Percentiles rank a stretch among this genome's conserved stretches.
Evolutionary conservation across 2,797 vertebrate genomes (phyloP).

Genomic region (Limosa lapponica): DNA sequence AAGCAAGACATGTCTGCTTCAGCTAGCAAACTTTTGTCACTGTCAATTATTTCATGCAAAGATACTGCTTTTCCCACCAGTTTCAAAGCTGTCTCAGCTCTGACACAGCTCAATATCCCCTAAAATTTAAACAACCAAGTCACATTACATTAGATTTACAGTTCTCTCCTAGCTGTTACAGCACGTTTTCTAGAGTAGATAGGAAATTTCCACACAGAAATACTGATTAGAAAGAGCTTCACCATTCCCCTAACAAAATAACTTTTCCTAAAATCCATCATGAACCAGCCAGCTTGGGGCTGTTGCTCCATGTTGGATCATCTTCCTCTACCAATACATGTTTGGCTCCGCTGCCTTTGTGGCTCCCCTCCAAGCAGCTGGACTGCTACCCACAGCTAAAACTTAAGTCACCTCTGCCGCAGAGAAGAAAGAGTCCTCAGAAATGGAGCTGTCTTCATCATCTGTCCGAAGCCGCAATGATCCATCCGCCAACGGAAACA

Average conservation of each 20-base stretch:
- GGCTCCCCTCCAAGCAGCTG: background rate
- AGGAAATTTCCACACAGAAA: background rate
- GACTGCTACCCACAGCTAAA: background rate
- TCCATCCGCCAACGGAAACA: constrained; percentile 87
- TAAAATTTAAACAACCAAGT: background rate
- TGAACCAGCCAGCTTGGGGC: background rate
- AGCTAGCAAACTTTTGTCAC: background rate
- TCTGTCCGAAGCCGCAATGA: constrained; percentile 80
- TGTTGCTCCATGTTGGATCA: background rate
- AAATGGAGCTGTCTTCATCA: constrained; percentile 87
- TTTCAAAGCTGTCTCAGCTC: background rate
- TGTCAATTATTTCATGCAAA: background rate
- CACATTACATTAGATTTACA: background rate
- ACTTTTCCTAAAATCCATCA: background rate
- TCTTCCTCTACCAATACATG: background rate
- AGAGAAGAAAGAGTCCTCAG: constrained; percentile 96
- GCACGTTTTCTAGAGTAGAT: background rate
- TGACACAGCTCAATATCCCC: background rate
- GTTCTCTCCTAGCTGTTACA: background rate
- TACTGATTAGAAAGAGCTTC: background rate
- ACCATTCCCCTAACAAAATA: background rate
- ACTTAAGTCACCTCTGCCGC: constrained; percentile 88
- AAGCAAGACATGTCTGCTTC: background rate
- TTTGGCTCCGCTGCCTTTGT: background rate
- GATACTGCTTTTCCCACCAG: background rate